Base-by-base conservation (phyloP, 2,888 invertebrate genomes). In the Cepaea hortensis region DNA sequence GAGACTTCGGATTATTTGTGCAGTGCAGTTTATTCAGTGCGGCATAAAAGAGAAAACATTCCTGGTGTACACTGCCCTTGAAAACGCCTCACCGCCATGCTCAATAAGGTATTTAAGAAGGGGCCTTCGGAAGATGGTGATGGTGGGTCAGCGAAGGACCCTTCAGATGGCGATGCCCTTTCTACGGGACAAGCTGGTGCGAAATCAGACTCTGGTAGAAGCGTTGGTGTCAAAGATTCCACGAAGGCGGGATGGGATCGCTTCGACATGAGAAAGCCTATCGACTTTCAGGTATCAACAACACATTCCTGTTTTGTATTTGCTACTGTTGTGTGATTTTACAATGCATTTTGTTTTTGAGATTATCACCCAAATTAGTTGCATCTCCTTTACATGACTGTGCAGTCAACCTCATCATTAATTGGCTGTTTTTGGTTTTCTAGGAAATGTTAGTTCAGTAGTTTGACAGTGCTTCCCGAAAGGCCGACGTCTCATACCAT, bases 221-320 rank as follows among this genome's bases (percentile, higher is more conserved):
- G 81, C n/a, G 35, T 77, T 35, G 83, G 81, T 18, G 55, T 77
- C 72, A 75, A 72, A 50, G 81, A 75, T 61, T 61, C 83, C 13
- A 61, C 11, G n/a, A 86, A 86, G 81, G 83, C 77, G 13, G 87
- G 81, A 72, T 82, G 88, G 46, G 90, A 89, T n/a, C 85, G 75
- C 15, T 85, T 90, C 61, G 88, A 88, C 23, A 61, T 62, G 20
- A 48, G 86, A 23, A 89, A 89, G 70, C 73, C 84, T 48, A 87
- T 85, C 15, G 86, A 88, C 65, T 88, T 89, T 82, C 89, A 90
- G 88, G 90, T 90, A 81, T 73, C 80, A 61, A 35, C 18, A 18
- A 68, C 20, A 15, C 35, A 13, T 9, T 68, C 20, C 18, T 76
- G 48, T 20, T 11, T 48, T 76, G 76, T 76, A 50, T 9, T 55